A percentile compares a stretch with the other conserved stretches of the same genome.
Conservation (phyloP, 2,888 invertebrate genomes). For the Xestia ashworthii region DNA sequence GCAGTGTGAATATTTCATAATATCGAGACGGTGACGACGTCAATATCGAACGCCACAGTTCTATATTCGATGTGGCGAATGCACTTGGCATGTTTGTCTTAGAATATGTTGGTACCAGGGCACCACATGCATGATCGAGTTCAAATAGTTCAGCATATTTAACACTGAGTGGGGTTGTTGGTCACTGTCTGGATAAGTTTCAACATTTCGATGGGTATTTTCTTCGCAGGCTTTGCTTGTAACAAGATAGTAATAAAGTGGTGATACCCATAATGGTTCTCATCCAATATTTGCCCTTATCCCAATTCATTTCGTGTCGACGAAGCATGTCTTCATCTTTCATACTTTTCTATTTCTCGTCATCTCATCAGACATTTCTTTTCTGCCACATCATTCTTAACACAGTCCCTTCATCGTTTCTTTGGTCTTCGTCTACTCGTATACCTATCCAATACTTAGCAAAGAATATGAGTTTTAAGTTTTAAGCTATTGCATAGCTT, state of each 20-base stretch:
- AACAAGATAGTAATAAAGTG: too few relatives aligned
- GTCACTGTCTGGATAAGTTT: background rate
- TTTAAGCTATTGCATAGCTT: too few relatives aligned
- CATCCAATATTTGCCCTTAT: too few relatives aligned
- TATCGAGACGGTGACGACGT: slow-evolving; percentile 47
- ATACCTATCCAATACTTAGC: too few relatives aligned
- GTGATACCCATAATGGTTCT: too few relatives aligned
- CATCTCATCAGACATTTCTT: too few relatives aligned
- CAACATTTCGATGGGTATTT: background rate
- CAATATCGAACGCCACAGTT: slow-evolving; percentile 56
- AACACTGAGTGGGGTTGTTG: background rate
- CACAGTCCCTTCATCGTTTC: too few relatives aligned
- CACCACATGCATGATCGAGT: slow-evolving; percentile 32
- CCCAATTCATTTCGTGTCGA: too few relatives aligned
- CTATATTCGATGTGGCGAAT: slow-evolving; percentile 52
- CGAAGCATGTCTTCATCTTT: too few relatives aligned
- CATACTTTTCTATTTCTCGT: too few relatives aligned
- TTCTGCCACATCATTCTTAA: too few relatives aligned
- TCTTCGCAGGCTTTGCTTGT: background rate
- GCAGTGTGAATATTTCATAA: slow-evolving; percentile 62
- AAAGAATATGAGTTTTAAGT: background rate
- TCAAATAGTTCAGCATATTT: slow-evolving; percentile 27
- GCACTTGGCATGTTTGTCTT: slow-evolving; percentile 50
- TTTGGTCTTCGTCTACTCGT: too few relatives aligned
- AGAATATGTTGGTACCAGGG: slow-evolving; percentile 33